Base-by-base conservation (phyloP, 2,113 vertebrate genomes). In the Herpetotheres cachinnans region DNA sequence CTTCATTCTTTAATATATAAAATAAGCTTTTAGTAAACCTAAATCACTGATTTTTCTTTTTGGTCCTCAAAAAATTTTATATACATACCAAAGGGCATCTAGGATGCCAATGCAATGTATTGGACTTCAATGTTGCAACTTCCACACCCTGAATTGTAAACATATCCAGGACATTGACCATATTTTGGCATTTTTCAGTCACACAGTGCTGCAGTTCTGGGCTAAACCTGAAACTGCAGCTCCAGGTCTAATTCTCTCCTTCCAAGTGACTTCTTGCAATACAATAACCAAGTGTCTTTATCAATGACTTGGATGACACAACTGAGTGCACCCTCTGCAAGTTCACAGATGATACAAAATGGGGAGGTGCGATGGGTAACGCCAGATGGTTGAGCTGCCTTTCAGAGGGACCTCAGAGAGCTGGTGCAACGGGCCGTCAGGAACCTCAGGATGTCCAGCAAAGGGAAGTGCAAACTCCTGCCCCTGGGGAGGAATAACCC, bases 1-100 rank as follows among this genome's bases (percentile, higher is more conserved):
- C 71, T 90, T 96, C 87, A 72, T 85, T 91, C 93, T 91, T 85
- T 73, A 80, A 76, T 22, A 80, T 16, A 87, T 56, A 86, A 91
- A 96, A 74, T 62, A 86, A 93, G 86, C 65, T 78, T 89, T 90
- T 14, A 86, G 67, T 74, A 87, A 97, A 95, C 34, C 24, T 79
- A 70, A 90, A 90, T 81, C 50, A 92, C 71, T 18, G 16, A 44
- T 56, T 93, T 92, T 84, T 25, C 74, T 46, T 85, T 77, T 94
- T 71, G 6, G 5, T 66, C 85, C 82, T 77, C 74, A 72, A 76
- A 71, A 65, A 70, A 44, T 26, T 81, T 63, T 54, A 36, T 25
- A 63, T 44, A 29, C 25, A 25, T 38, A 42, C 8, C 16, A 25
- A 76, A 72, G 30, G 10, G 30, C 55, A 89, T 71, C 72, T 73